phyloP scores from a whole-genome alignment of 1,140 invertebrate species.

The Oscheius sp. region DNA sequence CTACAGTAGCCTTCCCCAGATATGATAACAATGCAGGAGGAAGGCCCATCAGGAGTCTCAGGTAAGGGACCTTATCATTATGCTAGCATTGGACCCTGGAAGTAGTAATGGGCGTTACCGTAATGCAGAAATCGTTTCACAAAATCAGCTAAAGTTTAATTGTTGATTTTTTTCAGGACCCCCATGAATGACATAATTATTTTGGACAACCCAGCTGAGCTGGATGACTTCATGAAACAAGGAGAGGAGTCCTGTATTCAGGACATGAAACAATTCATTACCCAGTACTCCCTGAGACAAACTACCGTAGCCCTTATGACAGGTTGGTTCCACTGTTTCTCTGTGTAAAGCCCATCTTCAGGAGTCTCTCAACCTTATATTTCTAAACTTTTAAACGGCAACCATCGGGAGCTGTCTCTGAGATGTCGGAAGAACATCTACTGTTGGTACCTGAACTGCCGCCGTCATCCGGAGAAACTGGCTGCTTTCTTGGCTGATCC shows the following conservation, averaged over 20 bases:
- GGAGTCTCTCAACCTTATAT: conserved; percentile 59
- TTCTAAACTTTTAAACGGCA: conserved; percentile 57
- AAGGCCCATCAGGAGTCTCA: not conserved
- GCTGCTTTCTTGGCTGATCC: conserved; percentile 52
- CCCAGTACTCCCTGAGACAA: conserved; percentile 55
- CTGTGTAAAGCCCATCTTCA: not conserved
- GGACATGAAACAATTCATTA: conserved; percentile 58
- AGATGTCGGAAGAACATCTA: conserved; percentile 60
- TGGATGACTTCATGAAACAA: conserved; percentile 54
- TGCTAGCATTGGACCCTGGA: not conserved
- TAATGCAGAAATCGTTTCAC: not conserved
- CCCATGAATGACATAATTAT: conserved; percentile 56
- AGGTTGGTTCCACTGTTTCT: conserved; percentile 32
- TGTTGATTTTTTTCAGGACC: conserved; percentile 30
- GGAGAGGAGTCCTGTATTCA: conserved; percentile 56
- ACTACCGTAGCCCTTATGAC: conserved; percentile 59
- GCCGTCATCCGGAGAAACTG: conserved; percentile 53
- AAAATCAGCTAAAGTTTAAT: conserved; percentile 7
- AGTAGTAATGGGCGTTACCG: not conserved
- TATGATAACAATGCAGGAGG: not conserved
- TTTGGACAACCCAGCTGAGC: conserved; percentile 51
- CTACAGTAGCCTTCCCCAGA: not conserved
- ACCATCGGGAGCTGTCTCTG: conserved; percentile 56
- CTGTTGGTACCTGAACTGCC: conserved; percentile 58
- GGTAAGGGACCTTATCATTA: conserved; percentile 27